Conservation (phyloP, 2,113 vertebrate genomes). For the Rhinoptilus africanus region DNA sequence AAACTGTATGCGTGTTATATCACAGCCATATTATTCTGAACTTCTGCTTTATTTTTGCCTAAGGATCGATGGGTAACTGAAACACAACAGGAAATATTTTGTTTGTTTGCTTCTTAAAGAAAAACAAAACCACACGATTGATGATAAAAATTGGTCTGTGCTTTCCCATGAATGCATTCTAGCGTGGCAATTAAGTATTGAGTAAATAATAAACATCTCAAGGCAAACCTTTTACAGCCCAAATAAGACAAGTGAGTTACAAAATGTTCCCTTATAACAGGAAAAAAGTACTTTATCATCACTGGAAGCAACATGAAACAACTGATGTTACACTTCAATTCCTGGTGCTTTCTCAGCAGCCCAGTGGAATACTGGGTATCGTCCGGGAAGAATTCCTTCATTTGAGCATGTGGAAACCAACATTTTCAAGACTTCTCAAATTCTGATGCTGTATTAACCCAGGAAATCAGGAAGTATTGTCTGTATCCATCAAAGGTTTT, state of each 20-base stretch:
- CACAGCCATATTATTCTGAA: constrained; percentile 37
- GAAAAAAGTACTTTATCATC: background rate
- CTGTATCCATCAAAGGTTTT: background rate
- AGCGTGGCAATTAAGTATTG: constrained; percentile 15
- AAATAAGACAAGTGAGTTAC: constrained; percentile 52
- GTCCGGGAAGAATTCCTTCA: background rate
- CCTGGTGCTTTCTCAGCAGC: background rate
- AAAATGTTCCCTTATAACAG: background rate
- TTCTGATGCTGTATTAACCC: background rate
- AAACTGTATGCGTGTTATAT: background rate
- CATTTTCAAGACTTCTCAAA: background rate
- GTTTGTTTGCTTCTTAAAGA: constrained; percentile 12
- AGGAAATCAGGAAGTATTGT: background rate
- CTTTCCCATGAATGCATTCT: background rate
- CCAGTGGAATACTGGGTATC: background rate
- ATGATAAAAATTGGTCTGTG: constrained; percentile 22
- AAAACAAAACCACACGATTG: constrained; percentile 23
- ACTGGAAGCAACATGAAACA: background rate
- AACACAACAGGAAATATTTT: constrained; percentile 39
- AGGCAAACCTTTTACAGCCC: constrained; percentile 48
- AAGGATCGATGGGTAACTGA: constrained; percentile 50
- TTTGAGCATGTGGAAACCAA: background rate
- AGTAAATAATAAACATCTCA: constrained; percentile 61
- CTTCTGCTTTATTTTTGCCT: constrained; percentile 20
- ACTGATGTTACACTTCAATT: background rate